phyloP scores from a whole-genome alignment of 2,888 invertebrate species.

The Hipparchia sbordonii region DNA sequence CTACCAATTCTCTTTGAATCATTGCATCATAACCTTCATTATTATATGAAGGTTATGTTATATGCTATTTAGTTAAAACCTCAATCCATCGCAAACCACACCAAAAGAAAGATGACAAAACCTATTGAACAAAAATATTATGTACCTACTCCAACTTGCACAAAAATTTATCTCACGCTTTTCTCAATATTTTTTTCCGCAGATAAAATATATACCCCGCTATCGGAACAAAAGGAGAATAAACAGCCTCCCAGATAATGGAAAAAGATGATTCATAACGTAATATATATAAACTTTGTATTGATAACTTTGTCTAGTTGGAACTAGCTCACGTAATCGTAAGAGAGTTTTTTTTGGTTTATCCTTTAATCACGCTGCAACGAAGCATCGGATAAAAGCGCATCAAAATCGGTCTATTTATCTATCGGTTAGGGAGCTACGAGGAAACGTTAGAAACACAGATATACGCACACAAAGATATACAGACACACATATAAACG shows the following conservation, averaged over 20 bases:
- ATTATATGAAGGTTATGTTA: too few species aligned
- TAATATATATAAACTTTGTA: constrained; percentile 1
- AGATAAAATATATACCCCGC: not conserved
- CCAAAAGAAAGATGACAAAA: not conserved
- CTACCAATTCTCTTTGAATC: too few species aligned
- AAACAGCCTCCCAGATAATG: not conserved
- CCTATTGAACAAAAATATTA: not conserved
- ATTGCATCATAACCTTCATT: too few species aligned
- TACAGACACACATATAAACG: too few species aligned
- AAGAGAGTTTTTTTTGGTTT: too few species aligned
- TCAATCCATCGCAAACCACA: too few species aligned
- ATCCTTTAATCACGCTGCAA: not conserved
- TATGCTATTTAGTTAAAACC: too few species aligned
- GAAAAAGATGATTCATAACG: not conserved
- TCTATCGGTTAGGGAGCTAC: too few species aligned
- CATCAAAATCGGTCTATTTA: too few species aligned
- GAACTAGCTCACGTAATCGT: not conserved
- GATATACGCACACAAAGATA: too few species aligned
- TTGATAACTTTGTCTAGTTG: not conserved
- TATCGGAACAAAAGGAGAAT: not conserved
- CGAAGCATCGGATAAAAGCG: too few species aligned
- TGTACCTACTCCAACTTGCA: not conserved
- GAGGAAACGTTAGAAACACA: too few species aligned
- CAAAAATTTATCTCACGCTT: not conserved
- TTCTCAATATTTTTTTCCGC: not conserved